Evolutionary conservation across 2,888 invertebrate species (phyloP).

Genomic region (Oscheius sp.): DNA sequence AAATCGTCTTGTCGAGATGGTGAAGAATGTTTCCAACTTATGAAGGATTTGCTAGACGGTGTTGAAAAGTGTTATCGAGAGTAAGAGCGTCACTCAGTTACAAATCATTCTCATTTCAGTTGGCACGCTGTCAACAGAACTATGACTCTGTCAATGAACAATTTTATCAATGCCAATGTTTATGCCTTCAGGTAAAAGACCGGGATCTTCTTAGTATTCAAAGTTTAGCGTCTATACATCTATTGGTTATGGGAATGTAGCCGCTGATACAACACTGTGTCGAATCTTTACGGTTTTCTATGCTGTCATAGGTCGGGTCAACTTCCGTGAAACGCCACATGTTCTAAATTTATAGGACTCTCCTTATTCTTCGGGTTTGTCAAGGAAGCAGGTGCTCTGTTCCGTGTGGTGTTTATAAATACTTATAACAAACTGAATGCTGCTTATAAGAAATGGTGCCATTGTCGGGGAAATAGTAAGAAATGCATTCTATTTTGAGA

Average conservation of each 20-base stretch:
- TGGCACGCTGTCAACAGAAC: constrained; percentile 59
- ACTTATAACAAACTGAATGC: constrained; percentile 47
- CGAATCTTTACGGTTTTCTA: constrained; percentile 64
- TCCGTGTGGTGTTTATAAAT: constrained; percentile 55
- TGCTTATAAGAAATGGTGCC: constrained; percentile 16
- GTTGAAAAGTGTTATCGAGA: constrained; percentile 57
- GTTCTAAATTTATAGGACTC: too few relatives aligned
- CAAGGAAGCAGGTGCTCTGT: constrained; percentile 65
- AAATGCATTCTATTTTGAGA: not conserved
- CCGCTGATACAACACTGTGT: constrained; percentile 57
- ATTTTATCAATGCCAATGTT: constrained; percentile 65
- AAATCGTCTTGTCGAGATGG: constrained; percentile 18
- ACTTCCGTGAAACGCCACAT: not conserved
- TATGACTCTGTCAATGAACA: constrained; percentile 61
- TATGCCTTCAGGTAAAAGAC: constrained; percentile 62
- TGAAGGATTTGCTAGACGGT: constrained; percentile 40
- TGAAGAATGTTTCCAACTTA: constrained; percentile 44
- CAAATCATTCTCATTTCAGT: constrained; percentile 18
- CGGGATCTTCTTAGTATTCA: not conserved
- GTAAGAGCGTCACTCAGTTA: constrained; percentile 3
- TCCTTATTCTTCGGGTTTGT: constrained; percentile 69
- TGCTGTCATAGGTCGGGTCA: constrained; percentile 56
- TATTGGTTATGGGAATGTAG: constrained; percentile 68
- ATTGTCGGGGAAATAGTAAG: constrained; percentile 23
- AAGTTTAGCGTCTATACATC: constrained; percentile 67